Percentiles rank a stretch among this genome's conserved stretches.
These are phyloP conservation scores for Mimas tiliae DNA, from an alignment of 2,888 invertebrate genomes.

Conservation along the genomic window DNA sequence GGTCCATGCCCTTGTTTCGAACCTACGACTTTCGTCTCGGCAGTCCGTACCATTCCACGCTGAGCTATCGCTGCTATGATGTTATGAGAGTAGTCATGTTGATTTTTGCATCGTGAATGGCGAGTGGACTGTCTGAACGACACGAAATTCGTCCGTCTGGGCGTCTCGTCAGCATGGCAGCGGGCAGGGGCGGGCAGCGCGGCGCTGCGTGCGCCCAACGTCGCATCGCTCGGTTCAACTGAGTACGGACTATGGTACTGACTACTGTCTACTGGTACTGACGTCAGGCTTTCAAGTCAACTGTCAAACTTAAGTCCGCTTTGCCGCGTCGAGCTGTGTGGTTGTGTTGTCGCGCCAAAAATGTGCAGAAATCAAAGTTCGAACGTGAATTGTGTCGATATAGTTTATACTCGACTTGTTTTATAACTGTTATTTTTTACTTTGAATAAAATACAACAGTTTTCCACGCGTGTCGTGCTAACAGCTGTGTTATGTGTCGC, in stretches of 20 bases:
- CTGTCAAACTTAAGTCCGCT: slow-evolving; percentile 49
- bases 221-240: not conserved
- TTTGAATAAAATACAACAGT: slow-evolving; percentile 57
- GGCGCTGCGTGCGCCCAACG: not conserved
- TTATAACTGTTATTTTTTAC: slow-evolving; percentile 57
- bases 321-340: slow-evolving; percentile 51
- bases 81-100: too few species aligned
- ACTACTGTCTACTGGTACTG: too few species aligned
- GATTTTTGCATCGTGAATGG: too few species aligned
- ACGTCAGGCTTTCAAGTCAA: not conserved
- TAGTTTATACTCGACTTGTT: slow-evolving; percentile 37
- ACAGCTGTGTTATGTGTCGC: slow-evolving; percentile 56
- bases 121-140: not conserved
- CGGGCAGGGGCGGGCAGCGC: not conserved
- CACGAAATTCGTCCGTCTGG: not conserved
- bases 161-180: not conserved
- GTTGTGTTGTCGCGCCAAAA: slow-evolving; percentile 61
- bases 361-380: slow-evolving; percentile 56
- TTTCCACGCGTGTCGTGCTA: slow-evolving; percentile 55
- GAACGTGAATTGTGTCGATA: slow-evolving; percentile 34
- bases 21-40: too few species aligned
- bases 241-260: too few species aligned
- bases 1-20: too few species aligned
- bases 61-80: too few species aligned
- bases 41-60: too few species aligned